These are phyloP conservation scores for Calliopum simillimum DNA, from an alignment of 2,888 invertebrate genomes.

Conservation along the genomic window DNA sequence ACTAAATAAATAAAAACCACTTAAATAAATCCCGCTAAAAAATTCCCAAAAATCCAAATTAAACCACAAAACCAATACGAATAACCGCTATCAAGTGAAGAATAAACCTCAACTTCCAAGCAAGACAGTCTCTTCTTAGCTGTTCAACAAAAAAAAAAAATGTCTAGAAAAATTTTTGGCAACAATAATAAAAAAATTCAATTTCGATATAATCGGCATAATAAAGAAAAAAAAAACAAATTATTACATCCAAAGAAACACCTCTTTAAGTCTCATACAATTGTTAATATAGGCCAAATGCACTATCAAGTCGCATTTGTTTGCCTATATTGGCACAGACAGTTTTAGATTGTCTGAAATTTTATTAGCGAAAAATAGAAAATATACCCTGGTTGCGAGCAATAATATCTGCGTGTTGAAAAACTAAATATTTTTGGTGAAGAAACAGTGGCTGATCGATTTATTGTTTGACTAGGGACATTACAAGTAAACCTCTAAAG, in stretches of 20 bases:
- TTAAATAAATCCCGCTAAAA: background rate
- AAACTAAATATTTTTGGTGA: slow-evolving; percentile 62
- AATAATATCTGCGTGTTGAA: slow-evolving; percentile 69
- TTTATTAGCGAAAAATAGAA: slow-evolving; percentile 37
- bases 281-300: slow-evolving; percentile 10
- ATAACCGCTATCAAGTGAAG: slow-evolving; percentile 2
- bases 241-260: slow-evolving; percentile 1
- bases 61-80: slow-evolving; percentile 22
- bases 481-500: background rate
- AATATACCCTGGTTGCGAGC: slow-evolving; percentile 65
- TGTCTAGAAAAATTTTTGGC: background rate
- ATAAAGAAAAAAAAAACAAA: slow-evolving; percentile 10
- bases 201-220: too few relatives aligned
- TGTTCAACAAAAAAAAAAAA: background rate
- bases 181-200: background rate
- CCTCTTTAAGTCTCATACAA: slow-evolving; percentile 23
- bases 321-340: slow-evolving; percentile 14
- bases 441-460: slow-evolving; percentile 64
- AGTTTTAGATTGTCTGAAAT: slow-evolving; percentile 28
- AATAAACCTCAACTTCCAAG: background rate
- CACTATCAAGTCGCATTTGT: slow-evolving; percentile 36
- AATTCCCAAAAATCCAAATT: background rate
- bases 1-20: background rate
- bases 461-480: slow-evolving; percentile 52
- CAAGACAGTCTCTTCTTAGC: background rate